Evolutionary conservation across 1,140 invertebrate genomes (phyloP).

Genomic region (Nephila pilipes): DNA sequence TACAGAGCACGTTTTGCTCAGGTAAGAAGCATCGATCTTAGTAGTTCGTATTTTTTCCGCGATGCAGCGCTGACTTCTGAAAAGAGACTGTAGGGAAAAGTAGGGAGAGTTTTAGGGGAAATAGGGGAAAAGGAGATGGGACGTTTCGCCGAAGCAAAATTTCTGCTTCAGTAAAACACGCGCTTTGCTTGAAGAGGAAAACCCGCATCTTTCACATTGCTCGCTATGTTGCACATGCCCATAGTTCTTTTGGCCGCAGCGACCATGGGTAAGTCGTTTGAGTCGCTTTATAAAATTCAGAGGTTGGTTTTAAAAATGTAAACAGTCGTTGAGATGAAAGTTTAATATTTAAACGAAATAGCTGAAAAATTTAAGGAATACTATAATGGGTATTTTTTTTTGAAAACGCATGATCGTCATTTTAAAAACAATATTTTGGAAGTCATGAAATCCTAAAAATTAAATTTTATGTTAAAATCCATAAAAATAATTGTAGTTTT

Average conservation of each 20-base stretch:
- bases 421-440: not conserved
- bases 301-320: not conserved
- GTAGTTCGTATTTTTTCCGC: slow-evolving; percentile 43
- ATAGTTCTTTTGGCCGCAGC: slow-evolving; percentile 34
- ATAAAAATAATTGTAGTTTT: too few species aligned
- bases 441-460: too few species aligned
- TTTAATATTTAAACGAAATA: not conserved
- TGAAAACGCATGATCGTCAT: not conserved
- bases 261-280: slow-evolving; percentile 57
- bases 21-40: slow-evolving; percentile 71
- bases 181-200: slow-evolving; percentile 68
- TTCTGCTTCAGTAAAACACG: slow-evolving; percentile 74
- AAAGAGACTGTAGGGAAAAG: slow-evolving; percentile 52
- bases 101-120: slow-evolving; percentile 43
- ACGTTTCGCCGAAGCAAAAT: slow-evolving; percentile 42
- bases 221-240: slow-evolving; percentile 69
- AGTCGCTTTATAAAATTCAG: not conserved
- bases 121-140: slow-evolving; percentile 43
- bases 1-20: slow-evolving; percentile 67
- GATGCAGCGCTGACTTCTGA: slow-evolving; percentile 25
- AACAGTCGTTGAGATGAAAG: not conserved
- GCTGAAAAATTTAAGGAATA: too few species aligned
- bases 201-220: slow-evolving; percentile 65
- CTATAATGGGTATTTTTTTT: not conserved
- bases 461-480: too few species aligned